Evolutionary conservation across 2,888 invertebrate species (phyloP), one percentile per base, ranked within the genome.

Genomic region (Drosophila anomalata): DNA sequence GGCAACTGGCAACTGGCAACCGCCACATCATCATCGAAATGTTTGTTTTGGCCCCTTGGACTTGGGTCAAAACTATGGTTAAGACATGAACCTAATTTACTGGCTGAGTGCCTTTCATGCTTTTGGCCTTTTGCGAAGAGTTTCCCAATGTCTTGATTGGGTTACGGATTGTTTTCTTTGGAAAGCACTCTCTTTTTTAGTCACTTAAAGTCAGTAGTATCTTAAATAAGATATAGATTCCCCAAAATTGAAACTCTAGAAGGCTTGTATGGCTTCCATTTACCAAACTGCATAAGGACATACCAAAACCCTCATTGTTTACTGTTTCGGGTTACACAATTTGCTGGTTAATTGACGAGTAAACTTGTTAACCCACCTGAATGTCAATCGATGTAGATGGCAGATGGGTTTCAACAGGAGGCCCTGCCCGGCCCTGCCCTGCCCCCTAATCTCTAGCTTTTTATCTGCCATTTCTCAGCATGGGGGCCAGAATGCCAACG

Each of bases 1-100:
- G 22, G 22, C 22, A 2, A 3, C 3, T 22, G 22, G 5, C 4
- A 24, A 24, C 22, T 3, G 5, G 5, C 29, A 22, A 44, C 59
- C 33, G 31, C 52, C 36, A 22, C 41, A 39, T 41, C 52, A 50
- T 44, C 56, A 50, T 46, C 60, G 59, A 48, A 72, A 63, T 82
- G 73, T 78, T 72, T 88, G 88, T 82, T 87, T 82, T 72, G 79
- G 75, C 60, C 87, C 76, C 44, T 46, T 44, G 14, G 68, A 74
- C 73, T 84, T 76, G 79, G 88, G 84, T 85, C 84, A 88, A 79
- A 78, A 39, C 53, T 39, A 66, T 87, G 85, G 87, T 88, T 83
- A 77, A 83, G 88, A 85, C 88, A 88, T 86, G 88, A 86, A 85
- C 84, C 88, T 85, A 88, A 85, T 85, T 85, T 85, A 77, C 80